Conservation (phyloP, 2,113 vertebrate genomes). For the human region DNA sequence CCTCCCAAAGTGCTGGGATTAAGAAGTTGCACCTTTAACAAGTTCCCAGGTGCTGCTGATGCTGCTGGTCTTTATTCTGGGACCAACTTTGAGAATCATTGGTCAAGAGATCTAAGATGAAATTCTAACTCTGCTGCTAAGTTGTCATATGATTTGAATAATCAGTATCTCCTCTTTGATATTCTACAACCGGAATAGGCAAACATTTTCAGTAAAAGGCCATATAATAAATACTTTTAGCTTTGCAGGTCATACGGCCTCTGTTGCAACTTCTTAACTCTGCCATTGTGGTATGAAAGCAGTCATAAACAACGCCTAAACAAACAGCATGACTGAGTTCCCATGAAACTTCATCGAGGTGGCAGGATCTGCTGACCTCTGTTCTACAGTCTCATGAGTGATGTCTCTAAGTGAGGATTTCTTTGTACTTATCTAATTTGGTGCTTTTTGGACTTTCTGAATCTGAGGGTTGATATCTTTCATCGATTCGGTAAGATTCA, state of each 20-base stretch:
- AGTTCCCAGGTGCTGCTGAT: neutral
- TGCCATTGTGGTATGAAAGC: neutral
- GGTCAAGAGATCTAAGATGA: neutral
- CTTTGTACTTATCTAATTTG: neutral
- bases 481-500: neutral
- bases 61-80: neutral
- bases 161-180: neutral
- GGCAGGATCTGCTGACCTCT: neutral
- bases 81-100: neutral
- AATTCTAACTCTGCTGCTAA: neutral
- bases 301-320: neutral
- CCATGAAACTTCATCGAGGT: neutral
- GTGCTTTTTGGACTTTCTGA: neutral
- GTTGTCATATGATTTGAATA: neutral
- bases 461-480: neutral
- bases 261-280: neutral
- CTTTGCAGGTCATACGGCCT: neutral
- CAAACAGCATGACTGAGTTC: neutral
- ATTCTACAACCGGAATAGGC: neutral
- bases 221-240: neutral
- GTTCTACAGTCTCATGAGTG: neutral
- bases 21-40: neutral
- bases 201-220: neutral
- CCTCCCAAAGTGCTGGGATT: no score
- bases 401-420: neutral